A percentile compares a stretch with the other conserved stretches of the same genome.
Evolutionary conservation across 2,113 vertebrate genomes (phyloP).

Genomic region (Perca fluviatilis): DNA sequence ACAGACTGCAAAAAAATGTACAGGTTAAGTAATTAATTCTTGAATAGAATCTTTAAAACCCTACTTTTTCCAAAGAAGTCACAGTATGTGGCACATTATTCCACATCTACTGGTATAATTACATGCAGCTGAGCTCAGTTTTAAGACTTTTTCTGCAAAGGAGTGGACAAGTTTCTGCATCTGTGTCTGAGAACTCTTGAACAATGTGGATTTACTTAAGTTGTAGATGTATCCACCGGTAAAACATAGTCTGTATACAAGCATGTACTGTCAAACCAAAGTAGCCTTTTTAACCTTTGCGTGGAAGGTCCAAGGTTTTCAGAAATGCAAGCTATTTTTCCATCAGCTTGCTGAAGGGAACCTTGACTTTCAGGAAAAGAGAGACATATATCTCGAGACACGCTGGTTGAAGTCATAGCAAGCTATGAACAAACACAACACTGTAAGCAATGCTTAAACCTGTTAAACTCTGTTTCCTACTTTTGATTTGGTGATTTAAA

Average conservation of each 20-base stretch:
- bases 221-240: neutral
- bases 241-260: neutral
- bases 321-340: neutral
- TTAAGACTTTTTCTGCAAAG: neutral
- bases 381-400: neutral
- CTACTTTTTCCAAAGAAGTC: constrained; percentile 32
- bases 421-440: constrained; percentile 27
- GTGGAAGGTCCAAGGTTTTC: neutral
- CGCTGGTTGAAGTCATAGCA: neutral
- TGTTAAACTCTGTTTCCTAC: constrained; percentile 13
- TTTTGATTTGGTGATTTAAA: constrained; percentile 27
- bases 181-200: neutral
- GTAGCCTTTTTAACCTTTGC: neutral
- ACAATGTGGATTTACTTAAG: neutral
- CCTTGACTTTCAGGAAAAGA: neutral
- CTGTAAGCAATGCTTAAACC: constrained; percentile 21
- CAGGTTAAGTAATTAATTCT: constrained; percentile 50
- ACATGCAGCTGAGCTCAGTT: constrained; percentile 27
- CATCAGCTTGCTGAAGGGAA: neutral
- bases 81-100: constrained; percentile 42
- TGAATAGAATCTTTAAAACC: constrained; percentile 38
- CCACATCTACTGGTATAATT: constrained; percentile 31
- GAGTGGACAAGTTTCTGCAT: neutral
- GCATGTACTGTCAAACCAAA: neutral
- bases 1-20: constrained; percentile 9